Conservation (phyloP, 2,797 vertebrate species). For the Paedocypris micromegethes region DNA sequence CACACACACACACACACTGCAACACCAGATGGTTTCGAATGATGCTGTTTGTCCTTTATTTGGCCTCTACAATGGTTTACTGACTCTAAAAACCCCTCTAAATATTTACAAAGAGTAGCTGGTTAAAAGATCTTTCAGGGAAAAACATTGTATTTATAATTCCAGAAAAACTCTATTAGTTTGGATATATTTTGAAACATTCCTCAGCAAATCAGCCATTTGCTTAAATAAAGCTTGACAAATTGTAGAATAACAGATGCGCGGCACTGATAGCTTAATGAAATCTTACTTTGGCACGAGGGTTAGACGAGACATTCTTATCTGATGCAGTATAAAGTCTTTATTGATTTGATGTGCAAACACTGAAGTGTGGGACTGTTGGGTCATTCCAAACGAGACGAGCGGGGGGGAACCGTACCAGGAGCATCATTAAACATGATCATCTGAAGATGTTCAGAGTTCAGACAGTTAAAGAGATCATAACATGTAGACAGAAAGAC, state of each 20-base stretch:
- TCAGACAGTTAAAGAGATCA: too few relatives aligned
- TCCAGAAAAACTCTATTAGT: slow-evolving; percentile 14
- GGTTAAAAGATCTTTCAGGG: slow-evolving; percentile 22
- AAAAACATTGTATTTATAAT: slow-evolving; percentile 24
- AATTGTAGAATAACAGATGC: slow-evolving; percentile 23
- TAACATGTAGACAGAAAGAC: slow-evolving; percentile 16
- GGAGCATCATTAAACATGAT: background rate
- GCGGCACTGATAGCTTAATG: slow-evolving; percentile 19
- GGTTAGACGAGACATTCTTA: slow-evolving; percentile 21
- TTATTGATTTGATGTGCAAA: slow-evolving; percentile 7
- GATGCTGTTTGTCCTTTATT: slow-evolving; percentile 41
- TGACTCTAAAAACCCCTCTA: slow-evolving; percentile 21
- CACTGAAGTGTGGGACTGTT: background rate
- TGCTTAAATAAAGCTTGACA: slow-evolving; percentile 32
- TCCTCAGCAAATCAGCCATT: slow-evolving; percentile 7
- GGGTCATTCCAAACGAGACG: slow-evolving; percentile 8
- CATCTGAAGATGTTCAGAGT: background rate
- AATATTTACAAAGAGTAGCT: slow-evolving; percentile 39
- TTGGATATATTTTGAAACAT: slow-evolving; percentile 17
- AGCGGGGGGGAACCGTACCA: background rate
- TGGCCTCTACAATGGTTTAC: slow-evolving; percentile 38
- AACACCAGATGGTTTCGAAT: slow-evolving; percentile 41
- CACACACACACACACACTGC: slow-evolving; percentile 31
- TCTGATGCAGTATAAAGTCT: slow-evolving; percentile 18
- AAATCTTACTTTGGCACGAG: slow-evolving; percentile 8